Evolutionary conservation across 2,888 invertebrate species (phyloP), one percentile per base, ranked within the genome.

Genomic region (Idaea dimidiata): DNA sequence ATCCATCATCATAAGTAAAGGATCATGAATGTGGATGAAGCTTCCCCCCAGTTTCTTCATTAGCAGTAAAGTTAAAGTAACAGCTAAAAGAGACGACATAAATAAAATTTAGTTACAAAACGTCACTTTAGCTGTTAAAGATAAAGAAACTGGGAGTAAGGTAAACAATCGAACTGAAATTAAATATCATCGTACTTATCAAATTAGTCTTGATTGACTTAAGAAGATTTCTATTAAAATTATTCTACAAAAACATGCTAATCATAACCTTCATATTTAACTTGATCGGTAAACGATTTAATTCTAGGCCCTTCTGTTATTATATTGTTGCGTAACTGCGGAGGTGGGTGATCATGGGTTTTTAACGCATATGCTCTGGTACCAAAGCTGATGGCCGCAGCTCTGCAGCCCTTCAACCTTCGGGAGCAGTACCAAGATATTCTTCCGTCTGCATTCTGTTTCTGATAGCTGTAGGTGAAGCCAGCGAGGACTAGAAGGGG

Each of bases 361-460:
- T 88, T 89, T 54, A 79, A 75, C 0, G 83, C 69, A 54, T 75
- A 76, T 0, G 81, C 85, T 61, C 67, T 77, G 6, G 78, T 78
- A 0, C 89, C 90, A 31, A 87, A 71, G 65, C 89, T 91, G 60
- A 88, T 82, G 0, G 90, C 91, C 0, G 89, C 83, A 1, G 89
- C 88, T 58, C 84, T 81, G 72, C 92, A 92, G 0, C 92, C 92
- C 60, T 87, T 89, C 58, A 91, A 74, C 62, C 91, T 82, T 66
- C 89, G 74, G 0, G 92, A 92, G 66, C 92, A 92, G 72, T 91
- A 91, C 92, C 92, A 93, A 24, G 88, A 87, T 66, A 89, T 76
- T 57, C 89, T 79, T 1, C 91, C 91, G 67, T 90, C 84, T 8
- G 87, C 91, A 67, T 91, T 91, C 65, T 81, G 80, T 70, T 91